Base-by-base conservation (phyloP, 2,888 invertebrate genomes). In the Amblyjoppa fuscipennis region DNA sequence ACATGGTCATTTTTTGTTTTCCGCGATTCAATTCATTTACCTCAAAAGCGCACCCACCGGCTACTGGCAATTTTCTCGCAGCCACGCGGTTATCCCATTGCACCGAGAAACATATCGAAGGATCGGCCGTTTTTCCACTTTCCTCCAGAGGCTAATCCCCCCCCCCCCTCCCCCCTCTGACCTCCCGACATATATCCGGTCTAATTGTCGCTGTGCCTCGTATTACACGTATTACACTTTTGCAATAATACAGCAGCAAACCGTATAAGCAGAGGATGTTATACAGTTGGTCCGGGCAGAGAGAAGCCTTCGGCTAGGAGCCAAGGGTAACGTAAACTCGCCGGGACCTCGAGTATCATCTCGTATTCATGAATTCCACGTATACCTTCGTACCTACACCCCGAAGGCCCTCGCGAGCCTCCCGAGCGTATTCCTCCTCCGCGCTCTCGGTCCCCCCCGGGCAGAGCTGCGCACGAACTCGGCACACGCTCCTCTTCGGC, bases 321-420 rank as follows among this genome's bases (percentile, higher is more conserved):
- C 74, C 28, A 78, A 78, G 70, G 64, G 16, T 75, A 79, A 76
- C 75, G 81, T 75, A 75, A 75, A 85, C 81, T 81, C 84, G 77
- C 77, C 76, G 81, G 81, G 73, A 82, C 83, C 86, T 76, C 84
- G 84, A 84, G 85, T 87, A 85, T 87, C 88, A 88, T 87, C 86
- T 87, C 81, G 78, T 88, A 87, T 88, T 88, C 87, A 88, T 88
- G 87, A 88, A 88, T 87, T 88, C 88, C 81, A 73, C 81, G 85
- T 87, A 88, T 86, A 85, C 78, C 83, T 81, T 75, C 59, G 79
- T 85, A 70, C 82, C 82, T 82, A 83, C 79, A 87, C 83, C 86
- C 83, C 78, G 83, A 78, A 84, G 83, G 81, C 81, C 81, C 80
- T 71, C 78, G 77, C 78, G 79, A 71, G 77, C 85, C 73, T 73